phyloP scores from a whole-genome alignment of 2,113 vertebrate genomes.

The Ochotona curzoniae region DNA sequence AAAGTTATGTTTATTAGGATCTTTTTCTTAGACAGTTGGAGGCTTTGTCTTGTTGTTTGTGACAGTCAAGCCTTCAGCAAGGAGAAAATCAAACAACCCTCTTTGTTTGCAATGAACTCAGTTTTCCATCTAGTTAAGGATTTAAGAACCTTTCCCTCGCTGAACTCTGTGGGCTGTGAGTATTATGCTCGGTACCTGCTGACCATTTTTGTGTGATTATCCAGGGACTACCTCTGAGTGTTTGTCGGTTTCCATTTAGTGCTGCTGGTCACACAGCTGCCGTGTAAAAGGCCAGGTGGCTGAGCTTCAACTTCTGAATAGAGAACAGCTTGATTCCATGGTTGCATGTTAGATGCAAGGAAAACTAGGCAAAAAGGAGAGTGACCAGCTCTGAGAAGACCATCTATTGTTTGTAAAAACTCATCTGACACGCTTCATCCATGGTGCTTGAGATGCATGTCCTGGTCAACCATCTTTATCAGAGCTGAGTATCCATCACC shows the following conservation, averaged over 20 bases:
- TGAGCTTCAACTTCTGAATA: not conserved
- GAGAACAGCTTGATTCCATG: not conserved
- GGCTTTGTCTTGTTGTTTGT: not conserved
- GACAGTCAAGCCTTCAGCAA: not conserved
- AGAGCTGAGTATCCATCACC: not conserved
- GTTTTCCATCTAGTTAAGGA: not conserved
- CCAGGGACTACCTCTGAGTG: not conserved
- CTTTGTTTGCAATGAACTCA: not conserved
- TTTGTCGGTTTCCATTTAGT: not conserved
- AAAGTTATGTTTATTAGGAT: not conserved
- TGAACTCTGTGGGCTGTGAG: not conserved
- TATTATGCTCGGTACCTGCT: not conserved
- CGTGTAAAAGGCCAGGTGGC: not conserved
- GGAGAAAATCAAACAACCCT: not conserved
- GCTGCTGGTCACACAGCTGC: not conserved
- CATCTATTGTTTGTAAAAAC: not conserved
- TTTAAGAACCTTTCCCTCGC: not conserved
- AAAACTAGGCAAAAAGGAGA: not conserved
- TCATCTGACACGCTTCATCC: rapidly evolving
- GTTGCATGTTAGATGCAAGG: not conserved
- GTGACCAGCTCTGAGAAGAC: not conserved
- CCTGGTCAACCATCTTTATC: no score
- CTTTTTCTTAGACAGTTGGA: constrained; percentile 2
- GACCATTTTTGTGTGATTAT: not conserved
- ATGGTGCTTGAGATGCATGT: no score